Base-by-base conservation (phyloP, 1,140 invertebrate genomes). In the Pseudomyrmex flavicornis region DNA sequence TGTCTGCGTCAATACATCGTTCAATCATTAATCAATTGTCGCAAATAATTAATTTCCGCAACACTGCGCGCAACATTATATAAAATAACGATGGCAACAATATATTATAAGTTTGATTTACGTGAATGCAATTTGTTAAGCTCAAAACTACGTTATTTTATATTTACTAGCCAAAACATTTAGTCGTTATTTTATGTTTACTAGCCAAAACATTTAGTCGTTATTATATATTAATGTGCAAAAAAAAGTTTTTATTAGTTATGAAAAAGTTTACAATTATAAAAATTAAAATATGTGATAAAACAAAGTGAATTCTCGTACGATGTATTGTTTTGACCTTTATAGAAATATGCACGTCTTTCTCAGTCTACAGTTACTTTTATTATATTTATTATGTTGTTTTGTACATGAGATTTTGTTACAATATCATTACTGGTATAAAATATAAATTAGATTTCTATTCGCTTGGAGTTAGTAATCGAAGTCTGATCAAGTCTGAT, bases 391-490 rank as follows among this genome's bases (percentile, higher is more conserved):
- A 35, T 35, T 35, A 35, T 7, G 20, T 46, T 15, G 48, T 44
- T 13, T 1, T 20, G 8, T 54, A 8, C 54, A n/a, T 76, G 10
- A 52, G n/a, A 77, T 68, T 17, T 17, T n/a, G 20, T 9, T 26
- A 22, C 15, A 48, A 12, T 76, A 76, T 35, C n/a, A 66, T 65
- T 63, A 52, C 65, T 50, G 2, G 20, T 63, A 75, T n/a, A 58
- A 59, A 76, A 61, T 66, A 65, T 15, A 76, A 65, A 50, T 10
- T 75, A 26, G 46, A 22, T 65, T 50, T 52, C 52, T 22, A 66
- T 65, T 65, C 48, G 52, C 12, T 76, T 66, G 48, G 46, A 63
- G 15, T 62, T 48, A 63, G 52, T 75, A 63, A 75, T 52, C 63
- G 52, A 77, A n/a, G n/a, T n/a, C n/a, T n/a, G n/a, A 26, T 26